A percentile compares a stretch with the other conserved stretches of the same genome.
Evolutionary conservation across 1,140 invertebrate species (phyloP).

Genomic region (Neodiprion lecontei): DNA sequence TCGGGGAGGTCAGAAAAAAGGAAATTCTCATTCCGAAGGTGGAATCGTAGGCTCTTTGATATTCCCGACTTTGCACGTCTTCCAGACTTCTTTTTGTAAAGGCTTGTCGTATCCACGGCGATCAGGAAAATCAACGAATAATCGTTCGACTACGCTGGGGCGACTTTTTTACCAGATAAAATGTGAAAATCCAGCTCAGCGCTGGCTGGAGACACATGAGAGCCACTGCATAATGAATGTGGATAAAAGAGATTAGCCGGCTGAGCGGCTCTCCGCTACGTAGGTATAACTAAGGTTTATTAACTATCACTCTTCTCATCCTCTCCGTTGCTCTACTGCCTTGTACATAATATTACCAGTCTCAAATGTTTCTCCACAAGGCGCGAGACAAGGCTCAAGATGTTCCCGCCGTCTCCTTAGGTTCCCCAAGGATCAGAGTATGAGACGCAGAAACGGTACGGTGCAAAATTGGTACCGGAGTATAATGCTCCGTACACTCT

Average conservation of each 20-base stretch:
- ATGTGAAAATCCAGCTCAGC: no score
- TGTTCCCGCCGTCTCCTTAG: not conserved
- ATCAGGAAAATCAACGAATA: no score
- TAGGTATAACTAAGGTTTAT: conserved; percentile 47
- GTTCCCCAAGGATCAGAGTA: not conserved
- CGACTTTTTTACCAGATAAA: no score
- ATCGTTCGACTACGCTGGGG: no score
- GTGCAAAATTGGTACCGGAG: not conserved
- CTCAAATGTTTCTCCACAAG: not conserved
- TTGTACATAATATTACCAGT: not conserved
- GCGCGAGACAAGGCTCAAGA: not conserved
- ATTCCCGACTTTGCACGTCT: no score
- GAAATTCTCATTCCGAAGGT: no score
- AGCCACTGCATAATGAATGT: conserved; percentile 46
- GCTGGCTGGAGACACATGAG: conserved; percentile 25
- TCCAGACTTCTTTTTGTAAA: no score
- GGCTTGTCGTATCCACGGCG: no score
- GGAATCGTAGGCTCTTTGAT: no score
- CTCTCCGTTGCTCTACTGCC: conserved; percentile 14
- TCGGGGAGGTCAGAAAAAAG: no score
- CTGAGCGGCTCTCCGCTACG: conserved; percentile 39
- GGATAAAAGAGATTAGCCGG: conserved; percentile 53
- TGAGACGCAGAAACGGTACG: not conserved
- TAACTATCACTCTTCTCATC: conserved; percentile 36
- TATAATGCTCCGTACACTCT: not conserved